These are phyloP conservation scores for Telmatochromis sp. DNA, from an alignment of 2,113 vertebrate genomes.

Conservation along the genomic window DNA sequence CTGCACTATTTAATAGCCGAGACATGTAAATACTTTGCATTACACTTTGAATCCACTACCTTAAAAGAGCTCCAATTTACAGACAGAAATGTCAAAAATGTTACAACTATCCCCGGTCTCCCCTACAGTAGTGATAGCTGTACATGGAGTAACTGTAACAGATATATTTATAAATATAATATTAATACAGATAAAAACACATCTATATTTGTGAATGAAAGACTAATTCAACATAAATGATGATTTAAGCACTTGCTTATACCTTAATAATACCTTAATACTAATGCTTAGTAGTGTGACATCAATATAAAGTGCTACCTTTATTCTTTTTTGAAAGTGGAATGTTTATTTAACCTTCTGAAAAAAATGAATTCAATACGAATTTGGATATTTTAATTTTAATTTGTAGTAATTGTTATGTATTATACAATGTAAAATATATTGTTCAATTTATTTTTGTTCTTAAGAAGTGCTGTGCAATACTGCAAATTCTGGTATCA, in stretches of 20 bases:
- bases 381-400: background rate
- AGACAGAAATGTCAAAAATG: no score
- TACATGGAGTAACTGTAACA: background rate
- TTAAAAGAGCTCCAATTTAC: no score
- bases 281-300: background rate
- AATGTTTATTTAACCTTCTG: background rate
- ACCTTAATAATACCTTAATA: background rate
- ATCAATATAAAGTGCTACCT: background rate
- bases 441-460: background rate
- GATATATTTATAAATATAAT: background rate
- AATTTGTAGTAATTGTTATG: background rate
- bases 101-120: no score
- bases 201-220: background rate
- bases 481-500: background rate
- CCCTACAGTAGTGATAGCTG: background rate
- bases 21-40: no score
- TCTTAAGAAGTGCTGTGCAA: background rate
- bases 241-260: background rate
- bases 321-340: background rate
- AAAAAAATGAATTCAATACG: background rate
- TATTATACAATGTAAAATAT: background rate
- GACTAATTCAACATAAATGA: background rate
- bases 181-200: background rate
- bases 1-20: no score
- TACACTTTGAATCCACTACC: no score